Conservation (phyloP, 1,140 invertebrate genomes). For the Ceratina japonica region DNA sequence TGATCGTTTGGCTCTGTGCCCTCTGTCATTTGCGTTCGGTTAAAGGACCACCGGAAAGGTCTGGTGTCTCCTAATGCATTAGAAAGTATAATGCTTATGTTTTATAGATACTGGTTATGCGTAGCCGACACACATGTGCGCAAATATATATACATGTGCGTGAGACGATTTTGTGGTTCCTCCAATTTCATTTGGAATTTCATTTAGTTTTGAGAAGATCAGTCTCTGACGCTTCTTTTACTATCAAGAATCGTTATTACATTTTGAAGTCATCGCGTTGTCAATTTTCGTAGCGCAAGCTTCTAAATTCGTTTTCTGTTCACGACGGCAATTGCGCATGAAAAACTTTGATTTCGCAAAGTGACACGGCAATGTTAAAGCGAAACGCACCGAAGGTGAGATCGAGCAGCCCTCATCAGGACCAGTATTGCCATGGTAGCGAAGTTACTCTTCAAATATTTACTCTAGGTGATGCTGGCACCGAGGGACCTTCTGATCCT, state of each 20-base stretch:
- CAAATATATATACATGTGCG: neutral
- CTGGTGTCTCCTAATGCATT: constrained; percentile 57
- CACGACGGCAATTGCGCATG: neutral
- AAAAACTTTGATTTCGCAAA: constrained; percentile 61
- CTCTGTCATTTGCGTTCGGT: constrained; percentile 60
- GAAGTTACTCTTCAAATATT: constrained; percentile 69
- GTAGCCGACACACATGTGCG: neutral
- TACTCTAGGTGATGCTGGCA: constrained; percentile 58
- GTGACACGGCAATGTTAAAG: constrained; percentile 51
- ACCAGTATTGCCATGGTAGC: constrained; percentile 58
- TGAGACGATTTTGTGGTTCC: neutral
- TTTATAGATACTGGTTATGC: constrained; percentile 64
- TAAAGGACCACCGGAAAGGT: constrained; percentile 31
- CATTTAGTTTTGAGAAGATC: no score
- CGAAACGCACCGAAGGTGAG: constrained; percentile 35
- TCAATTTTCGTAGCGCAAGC: no score
- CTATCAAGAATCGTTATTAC: no score
- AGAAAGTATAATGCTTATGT: constrained; percentile 72
- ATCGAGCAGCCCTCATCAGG: constrained; percentile 59
- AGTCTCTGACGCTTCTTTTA: no score
- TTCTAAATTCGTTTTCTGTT: neutral
- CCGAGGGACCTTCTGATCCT: constrained; percentile 41
- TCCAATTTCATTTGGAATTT: no score
- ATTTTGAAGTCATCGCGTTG: no score
- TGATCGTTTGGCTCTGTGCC: constrained; percentile 53